Percentiles rank a stretch among this genome's conserved stretches.
These are phyloP conservation scores for Vombatus ursinus DNA, from an alignment of 2,113 vertebrate genomes.

Conservation along the genomic window DNA sequence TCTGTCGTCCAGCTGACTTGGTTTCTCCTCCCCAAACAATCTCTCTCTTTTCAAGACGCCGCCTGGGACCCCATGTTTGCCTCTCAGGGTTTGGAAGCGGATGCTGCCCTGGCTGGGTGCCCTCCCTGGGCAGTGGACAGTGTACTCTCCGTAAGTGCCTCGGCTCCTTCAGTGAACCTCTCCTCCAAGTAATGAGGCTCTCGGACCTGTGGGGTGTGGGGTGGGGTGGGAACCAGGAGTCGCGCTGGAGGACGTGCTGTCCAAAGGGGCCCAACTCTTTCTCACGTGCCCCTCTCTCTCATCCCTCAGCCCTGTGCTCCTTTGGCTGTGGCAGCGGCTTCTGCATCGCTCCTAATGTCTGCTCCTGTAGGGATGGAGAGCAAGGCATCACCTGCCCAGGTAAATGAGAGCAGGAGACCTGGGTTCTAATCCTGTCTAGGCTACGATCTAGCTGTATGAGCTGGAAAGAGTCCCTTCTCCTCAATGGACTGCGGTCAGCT, in stretches of 20 bases:
- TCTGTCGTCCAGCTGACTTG: neutral
- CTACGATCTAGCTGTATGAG: neutral
- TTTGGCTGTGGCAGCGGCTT: slow-evolving; percentile 85
- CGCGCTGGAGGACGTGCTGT: neutral
- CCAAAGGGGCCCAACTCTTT: neutral
- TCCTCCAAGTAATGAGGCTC: neutral
- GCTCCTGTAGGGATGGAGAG: slow-evolving; percentile 84
- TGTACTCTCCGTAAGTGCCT: slow-evolving; percentile 86
- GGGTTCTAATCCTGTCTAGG: neutral
- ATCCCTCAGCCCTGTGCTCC: slow-evolving; percentile 83
- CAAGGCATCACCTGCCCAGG: slow-evolving; percentile 87
- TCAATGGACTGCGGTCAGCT: neutral
- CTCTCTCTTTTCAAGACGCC: slow-evolving; percentile 78
- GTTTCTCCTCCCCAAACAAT: neutral
- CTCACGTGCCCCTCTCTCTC: neutral
- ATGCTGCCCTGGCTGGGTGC: slow-evolving; percentile 88
- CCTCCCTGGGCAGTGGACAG: slow-evolving; percentile 83
- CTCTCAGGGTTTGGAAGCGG: slow-evolving; percentile 83
- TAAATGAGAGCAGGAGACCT: slow-evolving; percentile 61
- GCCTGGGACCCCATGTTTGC: slow-evolving; percentile 86
- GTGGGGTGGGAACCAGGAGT: neutral
- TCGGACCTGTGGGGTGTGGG: neutral
- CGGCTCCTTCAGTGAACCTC: neutral
- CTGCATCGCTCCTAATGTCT: slow-evolving; percentile 87
- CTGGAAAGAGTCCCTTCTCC: neutral